These are phyloP conservation scores for Coenonympha arcania DNA, from an alignment of 2,888 invertebrate genomes.

Conservation along the genomic window DNA sequence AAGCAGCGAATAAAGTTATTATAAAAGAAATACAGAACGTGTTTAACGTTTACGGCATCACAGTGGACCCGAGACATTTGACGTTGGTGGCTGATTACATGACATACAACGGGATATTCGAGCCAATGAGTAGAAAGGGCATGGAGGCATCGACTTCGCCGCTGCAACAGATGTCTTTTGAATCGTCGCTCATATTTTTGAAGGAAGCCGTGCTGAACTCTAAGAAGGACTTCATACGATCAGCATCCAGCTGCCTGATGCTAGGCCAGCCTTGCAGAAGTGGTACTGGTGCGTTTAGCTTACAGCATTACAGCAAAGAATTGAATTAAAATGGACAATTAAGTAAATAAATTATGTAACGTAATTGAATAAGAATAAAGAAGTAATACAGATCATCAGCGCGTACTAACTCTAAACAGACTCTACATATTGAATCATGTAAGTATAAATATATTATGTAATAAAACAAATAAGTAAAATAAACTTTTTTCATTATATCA, in stretches of 20 bases:
- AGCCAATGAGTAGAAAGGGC: slow-evolving; percentile 91
- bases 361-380: too few relatives aligned
- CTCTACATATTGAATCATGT: slow-evolving; percentile 6
- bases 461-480: too few relatives aligned
- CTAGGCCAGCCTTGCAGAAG: slow-evolving; percentile 85
- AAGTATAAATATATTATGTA: slow-evolving; percentile 6
- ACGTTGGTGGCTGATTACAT: slow-evolving; percentile 96
- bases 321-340: too few relatives aligned
- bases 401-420: too few relatives aligned
- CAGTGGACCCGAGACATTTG: slow-evolving; percentile 94
- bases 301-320: slow-evolving; percentile 49
- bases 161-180: slow-evolving; percentile 98
- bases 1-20: slow-evolving; percentile 93
- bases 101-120: slow-evolving; percentile 93
- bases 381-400: too few relatives aligned
- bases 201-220: slow-evolving; percentile 82
- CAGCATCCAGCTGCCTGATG: slow-evolving; percentile 91
- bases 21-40: slow-evolving; percentile 96
- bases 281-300: slow-evolving; percentile 86
- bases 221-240: slow-evolving; percentile 81
- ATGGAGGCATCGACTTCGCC: slow-evolving; percentile 95
- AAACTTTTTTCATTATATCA: neutral
- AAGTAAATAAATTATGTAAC: too few relatives aligned
- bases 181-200: slow-evolving; percentile 91
- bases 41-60: slow-evolving; percentile 97